Evolutionary conservation across 2,888 invertebrate genomes (phyloP), one percentile per base, ranked within the genome.

Genomic region (Isotomurus palustris): DNA sequence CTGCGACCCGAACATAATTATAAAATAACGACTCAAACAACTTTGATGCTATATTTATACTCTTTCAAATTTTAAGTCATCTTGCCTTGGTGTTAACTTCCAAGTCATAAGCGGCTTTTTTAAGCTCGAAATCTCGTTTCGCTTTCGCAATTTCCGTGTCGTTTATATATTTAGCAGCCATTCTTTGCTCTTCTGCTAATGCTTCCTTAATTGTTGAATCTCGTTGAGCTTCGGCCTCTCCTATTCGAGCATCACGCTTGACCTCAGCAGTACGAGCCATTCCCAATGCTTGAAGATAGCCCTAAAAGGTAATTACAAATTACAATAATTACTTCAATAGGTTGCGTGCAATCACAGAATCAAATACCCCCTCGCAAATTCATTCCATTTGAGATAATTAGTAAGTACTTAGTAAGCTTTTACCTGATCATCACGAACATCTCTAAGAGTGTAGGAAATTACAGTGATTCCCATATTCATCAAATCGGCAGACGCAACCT

Each of bases 91-190:
- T 93, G 76, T 94, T 91, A 40, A 97, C 94, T 81, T 96, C 96
- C 67, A 91, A 88, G 75, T 97, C 96, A 75, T 96, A 97, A 2
- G 90, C 88, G 6, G 96, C 95, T 76, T 97, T 95, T 75, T 97
- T 95, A 64, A 96, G 78, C 77, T 96, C 94, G 75, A 94, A 97
- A 77, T 97, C 95, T 64, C 96, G 81, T 74, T 93, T 90, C 0
- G 96, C 92, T 76, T 96, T 94, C 1, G 96, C 94, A 59, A 97
- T 95, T 76, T 96, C 95, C 1, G 94, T 93, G 74, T 97, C 95
- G 78, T 97, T 97, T 19, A 90, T 78, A 75, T 92, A 92, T 62
- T 75, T 75, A 51, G 56, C 72, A 58, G 94, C 93, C 93, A 95
- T 92, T 48, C 94, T 82, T 75, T 94, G 91, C 76, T 96, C 94